A percentile compares a stretch with the other conserved stretches of the same genome.
These are phyloP conservation scores for Paracyclopina nana DNA, from an alignment of 1,140 invertebrate species.

Conservation along the genomic window DNA sequence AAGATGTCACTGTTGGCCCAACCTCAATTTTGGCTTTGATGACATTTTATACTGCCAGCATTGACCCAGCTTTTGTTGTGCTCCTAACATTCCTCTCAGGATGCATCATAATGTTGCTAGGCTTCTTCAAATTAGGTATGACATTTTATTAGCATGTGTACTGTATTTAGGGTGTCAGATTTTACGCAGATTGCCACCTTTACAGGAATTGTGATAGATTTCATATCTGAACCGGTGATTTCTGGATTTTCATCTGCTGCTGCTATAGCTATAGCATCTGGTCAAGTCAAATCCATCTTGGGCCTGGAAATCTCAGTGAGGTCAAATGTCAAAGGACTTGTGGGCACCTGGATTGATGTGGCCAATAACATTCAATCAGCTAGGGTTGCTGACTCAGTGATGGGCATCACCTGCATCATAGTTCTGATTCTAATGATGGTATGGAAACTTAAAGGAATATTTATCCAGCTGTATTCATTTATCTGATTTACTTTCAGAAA, in stretches of 20 bases:
- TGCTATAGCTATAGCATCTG: slow-evolving; percentile 68
- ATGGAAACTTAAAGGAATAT: slow-evolving; percentile 16
- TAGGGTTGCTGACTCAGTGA: slow-evolving; percentile 32
- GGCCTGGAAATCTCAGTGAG: slow-evolving; percentile 43
- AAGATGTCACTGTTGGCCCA: slow-evolving; percentile 72
- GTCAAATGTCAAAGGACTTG: slow-evolving; percentile 20
- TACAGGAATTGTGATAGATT: slow-evolving; percentile 75
- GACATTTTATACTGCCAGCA: slow-evolving; percentile 41
- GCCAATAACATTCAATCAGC: slow-evolving; percentile 36
- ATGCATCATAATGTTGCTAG: slow-evolving; percentile 17
- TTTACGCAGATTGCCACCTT: too few species aligned
- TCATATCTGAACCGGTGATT: slow-evolving; percentile 75
- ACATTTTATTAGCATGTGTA: too few species aligned
- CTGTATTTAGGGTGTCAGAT: too few species aligned
- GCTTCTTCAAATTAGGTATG: slow-evolving; percentile 17
- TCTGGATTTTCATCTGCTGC: slow-evolving; percentile 72
- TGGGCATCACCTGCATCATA: slow-evolving; percentile 47
- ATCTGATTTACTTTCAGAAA: slow-evolving; percentile 8
- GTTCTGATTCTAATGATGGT: slow-evolving; percentile 41
- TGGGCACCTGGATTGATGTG: slow-evolving; percentile 37
- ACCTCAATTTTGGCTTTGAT: slow-evolving; percentile 64
- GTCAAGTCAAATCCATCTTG: slow-evolving; percentile 62
- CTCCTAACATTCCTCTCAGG: slow-evolving; percentile 55
- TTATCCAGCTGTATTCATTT: too few species aligned
- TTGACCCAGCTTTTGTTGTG: slow-evolving; percentile 50